These are phyloP conservation scores for Protodeltote pygarga DNA, from an alignment of 2,888 invertebrate species.

Conservation along the genomic window DNA sequence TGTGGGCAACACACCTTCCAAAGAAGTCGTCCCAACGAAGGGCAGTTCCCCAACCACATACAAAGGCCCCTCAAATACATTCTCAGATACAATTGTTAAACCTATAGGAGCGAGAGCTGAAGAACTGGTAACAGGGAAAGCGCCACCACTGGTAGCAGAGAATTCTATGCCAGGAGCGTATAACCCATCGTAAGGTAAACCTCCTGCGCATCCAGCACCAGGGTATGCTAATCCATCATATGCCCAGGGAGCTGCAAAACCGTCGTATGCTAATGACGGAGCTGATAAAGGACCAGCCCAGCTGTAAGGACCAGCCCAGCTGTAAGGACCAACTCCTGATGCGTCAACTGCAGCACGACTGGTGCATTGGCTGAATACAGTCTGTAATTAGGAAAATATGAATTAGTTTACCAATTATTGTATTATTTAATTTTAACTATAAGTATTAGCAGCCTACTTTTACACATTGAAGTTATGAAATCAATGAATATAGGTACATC, in stretches of 20 bases:
- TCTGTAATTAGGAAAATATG: slow-evolving; percentile 12
- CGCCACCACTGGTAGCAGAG: slow-evolving; percentile 28
- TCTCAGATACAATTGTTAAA: slow-evolving; percentile 35
- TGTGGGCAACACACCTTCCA: slow-evolving; percentile 15
- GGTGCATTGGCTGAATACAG: slow-evolving; percentile 15
- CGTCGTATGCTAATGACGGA: not conserved
- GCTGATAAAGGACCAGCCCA: not conserved
- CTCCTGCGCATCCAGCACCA: slow-evolving; percentile 1
- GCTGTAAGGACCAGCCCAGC: not conserved
- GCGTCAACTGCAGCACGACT: not conserved
- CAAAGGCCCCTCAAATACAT: slow-evolving; percentile 27
- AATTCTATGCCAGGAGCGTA: slow-evolving; percentile 23
- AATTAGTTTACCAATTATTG: too few species aligned
- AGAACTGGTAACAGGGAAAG: slow-evolving; percentile 35
- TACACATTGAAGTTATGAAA: too few species aligned
- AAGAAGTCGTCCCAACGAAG: slow-evolving; percentile 16
- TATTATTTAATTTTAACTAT: too few species aligned
- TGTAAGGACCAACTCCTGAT: not conserved
- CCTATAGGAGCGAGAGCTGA: slow-evolving; percentile 54
- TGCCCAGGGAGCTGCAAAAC: not conserved
- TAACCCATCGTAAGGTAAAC: slow-evolving; percentile 6
- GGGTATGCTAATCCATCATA: slow-evolving; percentile 3
- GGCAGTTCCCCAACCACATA: slow-evolving; percentile 22
- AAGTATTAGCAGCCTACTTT: too few species aligned
- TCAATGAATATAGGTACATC: too few species aligned